Conservation (phyloP, 2,797 vertebrate genomes). For the Hipposideros larvatus region DNA sequence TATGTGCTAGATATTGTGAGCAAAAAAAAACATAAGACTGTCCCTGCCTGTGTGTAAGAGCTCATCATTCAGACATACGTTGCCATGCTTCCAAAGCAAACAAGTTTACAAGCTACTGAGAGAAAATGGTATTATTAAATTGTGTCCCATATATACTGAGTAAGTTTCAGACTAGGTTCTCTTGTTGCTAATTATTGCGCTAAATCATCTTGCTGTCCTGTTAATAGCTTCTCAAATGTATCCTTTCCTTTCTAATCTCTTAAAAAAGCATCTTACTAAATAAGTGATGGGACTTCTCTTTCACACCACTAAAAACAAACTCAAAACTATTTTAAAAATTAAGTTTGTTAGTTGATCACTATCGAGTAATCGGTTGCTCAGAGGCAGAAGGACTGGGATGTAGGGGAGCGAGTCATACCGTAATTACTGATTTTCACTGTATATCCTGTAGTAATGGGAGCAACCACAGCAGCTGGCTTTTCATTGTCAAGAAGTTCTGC, state of each 20-base stretch:
- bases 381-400: background rate
- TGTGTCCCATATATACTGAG: background rate
- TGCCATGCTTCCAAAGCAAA: background rate
- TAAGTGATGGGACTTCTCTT: background rate
- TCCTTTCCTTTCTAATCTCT: background rate
- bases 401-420: constrained; percentile 87
- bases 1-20: background rate
- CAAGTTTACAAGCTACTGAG: background rate
- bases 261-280: constrained; percentile 8
- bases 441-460: constrained; percentile 88
- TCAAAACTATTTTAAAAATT: background rate
- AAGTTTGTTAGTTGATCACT: background rate
- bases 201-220: background rate
- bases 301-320: background rate
- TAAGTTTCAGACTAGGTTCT: background rate
- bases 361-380: background rate
- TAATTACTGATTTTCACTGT: constrained; percentile 98
- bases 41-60: background rate
- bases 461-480: constrained; percentile 83
- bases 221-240: background rate
- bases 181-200: background rate
- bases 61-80: background rate
- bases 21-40: background rate
- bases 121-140: background rate
- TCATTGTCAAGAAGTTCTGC: constrained; percentile 87